Base-by-base conservation (phyloP, 2,113 vertebrate species). In the Perccottus glenii region DNA sequence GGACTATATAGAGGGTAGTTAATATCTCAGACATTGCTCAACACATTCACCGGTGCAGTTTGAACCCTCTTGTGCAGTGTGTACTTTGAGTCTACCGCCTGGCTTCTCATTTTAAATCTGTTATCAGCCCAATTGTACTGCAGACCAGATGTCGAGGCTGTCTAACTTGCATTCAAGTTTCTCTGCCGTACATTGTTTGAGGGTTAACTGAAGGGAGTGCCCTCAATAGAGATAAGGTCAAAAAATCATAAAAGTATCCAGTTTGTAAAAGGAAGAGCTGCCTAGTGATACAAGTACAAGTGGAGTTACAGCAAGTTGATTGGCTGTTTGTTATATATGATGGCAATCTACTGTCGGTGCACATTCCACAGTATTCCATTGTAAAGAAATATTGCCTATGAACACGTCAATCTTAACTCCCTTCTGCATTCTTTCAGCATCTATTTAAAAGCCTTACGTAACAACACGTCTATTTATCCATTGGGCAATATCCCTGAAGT, bases 391-490 rank as follows among this genome's bases (percentile, higher is more conserved):
- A 72, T 47, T 11, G n/a, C 77, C 70, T 74, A 61, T 82, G 70
- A 68, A 73, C 38, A 65, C 40, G 78, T 83, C 51, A 45, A 62
- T 70, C 61, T 67, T 67, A 49, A 82, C 76, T 75, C 77, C 55
- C 77, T 32, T 80, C 75, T 49, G 68, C 85, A 84, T 88, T 87
- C 73, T 77, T 88, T 83, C 75, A 47, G 71, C 2, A 64, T 55
- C 49, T 63, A 66, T 72, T 78, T 55, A 15, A 70, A 69, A 67
- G 46, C 57, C 68, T 81, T 82, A 45, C 38, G 40, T 81, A 85
- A 82, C 27, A 16, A 16, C 15, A 43, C 5, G 35, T 68, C 62
- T 59, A 60, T 66, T 60, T 73, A 60, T 81, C 61, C 43, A 67
- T 42, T 15, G 27, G 56, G 80, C 72, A 73, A 65, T 68, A 76